Base-by-base conservation (phyloP, 2,797 vertebrate genomes). In the Phoxinus dragarum region DNA sequence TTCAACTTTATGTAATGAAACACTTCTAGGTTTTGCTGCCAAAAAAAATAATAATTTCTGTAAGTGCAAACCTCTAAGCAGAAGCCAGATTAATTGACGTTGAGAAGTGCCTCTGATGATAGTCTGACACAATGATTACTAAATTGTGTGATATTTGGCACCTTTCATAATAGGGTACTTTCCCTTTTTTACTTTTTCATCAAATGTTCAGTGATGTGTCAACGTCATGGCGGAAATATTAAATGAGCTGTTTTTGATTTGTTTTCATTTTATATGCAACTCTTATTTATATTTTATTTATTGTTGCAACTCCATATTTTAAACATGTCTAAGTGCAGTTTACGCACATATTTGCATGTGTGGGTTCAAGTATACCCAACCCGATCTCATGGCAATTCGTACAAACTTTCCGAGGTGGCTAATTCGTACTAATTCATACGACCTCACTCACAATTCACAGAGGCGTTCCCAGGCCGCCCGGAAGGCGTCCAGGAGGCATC, bases 71-170 rank as follows among this genome's bases (percentile, higher is more conserved):
- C 19, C 7, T 47, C 8, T 17, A 61, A 4, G 21, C 49, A 49
- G 66, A 81, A 40, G 34, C 6, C 16, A 23, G 49, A 77, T 36
- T 40, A 77, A 77, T 77, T 27, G 27, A 27, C 27, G 4, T 74
- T 5, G n/a, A 73, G 69, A 59, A 78, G 23, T 42, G 59, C 5
- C 38, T 79, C 14, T 40, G 21, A 76, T 40, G 54, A 8, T 17
- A 54, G 31, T 14, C 31, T 75, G 19, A 34, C 49, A 75, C 49
- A 47, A 11, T 66, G 16, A 79, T 66, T 66, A 67, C 11, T 11
- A 36, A 47, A 82, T 11, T 64, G 21, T 40, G 59, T 68, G n/a
- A 68, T 67, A 23, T 82, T 47, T 72, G 17, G 34, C 38, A 56
- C 23, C 31, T 69, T 69, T 47, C 34, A 69, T 31, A 40, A 38